Percentiles rank a stretch among this genome's conserved stretches.
Conservation (phyloP, 2,888 invertebrate species). For the Hirtodrosophila confusa region DNA sequence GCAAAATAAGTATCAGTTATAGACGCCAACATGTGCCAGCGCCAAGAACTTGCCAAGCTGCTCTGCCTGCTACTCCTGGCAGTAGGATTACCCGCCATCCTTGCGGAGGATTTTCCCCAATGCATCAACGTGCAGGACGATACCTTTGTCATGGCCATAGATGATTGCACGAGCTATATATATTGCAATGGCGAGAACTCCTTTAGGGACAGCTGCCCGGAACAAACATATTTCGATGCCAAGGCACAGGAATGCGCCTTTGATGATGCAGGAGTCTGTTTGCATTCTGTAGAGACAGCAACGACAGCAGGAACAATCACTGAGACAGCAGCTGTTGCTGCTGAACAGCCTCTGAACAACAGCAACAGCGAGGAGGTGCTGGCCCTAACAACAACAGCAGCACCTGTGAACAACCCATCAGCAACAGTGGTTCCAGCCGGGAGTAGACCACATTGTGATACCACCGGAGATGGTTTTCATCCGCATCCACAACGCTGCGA, state of each 20-base stretch:
- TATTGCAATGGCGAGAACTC: conserved; percentile 71
- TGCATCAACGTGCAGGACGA: conserved; percentile 48
- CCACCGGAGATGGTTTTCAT: conserved; percentile 51
- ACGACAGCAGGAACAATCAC: background rate
- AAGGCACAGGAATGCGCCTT: conserved; percentile 63
- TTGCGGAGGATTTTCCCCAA: conserved; percentile 58
- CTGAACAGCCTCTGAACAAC: background rate
- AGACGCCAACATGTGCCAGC: conserved; percentile 18
- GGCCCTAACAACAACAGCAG: background rate
- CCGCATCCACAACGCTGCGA: conserved; percentile 74
- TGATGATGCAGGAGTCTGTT: conserved; percentile 64
- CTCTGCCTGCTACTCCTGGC: conserved; percentile 42
- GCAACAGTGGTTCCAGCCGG: conserved; percentile 7
- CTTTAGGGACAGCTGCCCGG: conserved; percentile 68
- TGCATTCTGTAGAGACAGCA: conserved; percentile 5
- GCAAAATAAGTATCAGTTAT: background rate
- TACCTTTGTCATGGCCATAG: conserved; percentile 59
- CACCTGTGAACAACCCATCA: background rate
- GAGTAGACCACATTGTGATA: conserved; percentile 48
- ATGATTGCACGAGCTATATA: conserved; percentile 72
- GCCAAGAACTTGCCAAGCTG: conserved; percentile 1
- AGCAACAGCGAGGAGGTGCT: background rate
- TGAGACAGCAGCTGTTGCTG: background rate
- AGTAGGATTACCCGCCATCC: background rate
- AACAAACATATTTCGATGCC: conserved; percentile 70